Base-by-base conservation (phyloP, 2,888 invertebrate genomes). In the Cancer borealis region DNA sequence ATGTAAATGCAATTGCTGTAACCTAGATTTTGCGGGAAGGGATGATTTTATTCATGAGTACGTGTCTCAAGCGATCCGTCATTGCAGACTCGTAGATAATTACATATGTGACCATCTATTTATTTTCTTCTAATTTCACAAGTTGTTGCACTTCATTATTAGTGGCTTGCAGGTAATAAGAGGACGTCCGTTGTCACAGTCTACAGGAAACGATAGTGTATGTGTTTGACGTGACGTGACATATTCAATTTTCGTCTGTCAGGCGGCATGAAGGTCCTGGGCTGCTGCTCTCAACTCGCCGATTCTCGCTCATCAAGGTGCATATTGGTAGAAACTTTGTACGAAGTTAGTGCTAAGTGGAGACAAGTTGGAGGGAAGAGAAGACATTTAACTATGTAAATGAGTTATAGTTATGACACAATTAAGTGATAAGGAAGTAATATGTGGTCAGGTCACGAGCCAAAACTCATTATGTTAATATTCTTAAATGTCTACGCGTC, bases 261-360 rank as follows among this genome's bases (percentile, higher is more conserved):
- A n/a, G 0, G 10, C n/a, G n/a, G 73, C 54, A 54, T 54, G 12
- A 54, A 39, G 39, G 39, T 2, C 39, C 54, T 54, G 54, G 54
- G 54, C 54, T 54, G 54, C 6, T 26, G 73, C 26, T 26, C 73
- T 30, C n/a, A 21, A 5, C 73, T 79, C 73, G 26, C 26, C 73
- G 10, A 8, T 26, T 26, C 73, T 30, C n/a, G 30, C 73, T 26
- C 73, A n/a, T 79, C n/a, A 30, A n/a, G 26, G n/a, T 79, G 73
- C 73, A 79, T 79, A 30, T 79, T 79, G 73, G 73, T 79, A 79
- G 73, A 79, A 79, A 79, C 73, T 79, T 79, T 79, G 26, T 10
- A 10, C 4, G n/a, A 79, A 79, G 73, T 79, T 79, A 79, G 30
- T 26, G 73, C 26, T 79, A 79, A 79, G 73, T 79, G n/a, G 73